Base-by-base conservation (phyloP, 2,888 invertebrate genomes). In the Acleris literana region DNA sequence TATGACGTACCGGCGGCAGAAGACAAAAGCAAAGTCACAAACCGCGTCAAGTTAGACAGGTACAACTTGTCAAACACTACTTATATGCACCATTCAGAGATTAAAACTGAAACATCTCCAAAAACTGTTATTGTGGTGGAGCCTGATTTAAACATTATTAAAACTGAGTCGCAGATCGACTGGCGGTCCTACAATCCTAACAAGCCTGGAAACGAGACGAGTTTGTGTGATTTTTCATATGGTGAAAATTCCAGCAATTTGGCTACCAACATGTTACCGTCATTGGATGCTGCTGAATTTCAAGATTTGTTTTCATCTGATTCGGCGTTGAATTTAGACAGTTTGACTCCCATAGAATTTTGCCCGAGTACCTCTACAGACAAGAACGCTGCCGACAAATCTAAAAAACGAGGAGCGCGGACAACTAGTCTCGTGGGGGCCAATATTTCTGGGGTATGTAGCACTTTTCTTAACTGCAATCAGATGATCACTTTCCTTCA, bases 141-240 rank as follows among this genome's bases (percentile, higher is more conserved):
- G 11, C 80, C 84, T 0, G 84, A 85, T 39, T 60, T 85, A 64
- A 82, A 83, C 58, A 64, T 84, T 52, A 78, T 87, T 1, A 88
- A 90, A 71, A 83, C 83, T 0, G 88, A 88, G 46, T 66, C 83
- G 0, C 82, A 82, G 33, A 78, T 85, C 0, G 83, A 85, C 51
- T 91, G 90, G 90, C 74, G 79, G 17, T 65, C 82, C 25, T 87
- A 81, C 60, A 68, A 76, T 3, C 59, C 77, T 0, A 78, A 76
- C 13, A 83, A 82, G 64, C 61, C 76, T 1, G 76, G 76, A 4
- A 83, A 76, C 54, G 85, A 84, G 62, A 81, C 82, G 0, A 87
- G 87, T 60, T 68, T 88, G 3, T 84, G 82, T 57, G 89, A 90
- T 68, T 90, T 89, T 68, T 85, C 86, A 0, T 90, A 85, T 60